Evolutionary conservation across 2,888 invertebrate species (phyloP).

Genomic region (Yponomeuta malinellus): DNA sequence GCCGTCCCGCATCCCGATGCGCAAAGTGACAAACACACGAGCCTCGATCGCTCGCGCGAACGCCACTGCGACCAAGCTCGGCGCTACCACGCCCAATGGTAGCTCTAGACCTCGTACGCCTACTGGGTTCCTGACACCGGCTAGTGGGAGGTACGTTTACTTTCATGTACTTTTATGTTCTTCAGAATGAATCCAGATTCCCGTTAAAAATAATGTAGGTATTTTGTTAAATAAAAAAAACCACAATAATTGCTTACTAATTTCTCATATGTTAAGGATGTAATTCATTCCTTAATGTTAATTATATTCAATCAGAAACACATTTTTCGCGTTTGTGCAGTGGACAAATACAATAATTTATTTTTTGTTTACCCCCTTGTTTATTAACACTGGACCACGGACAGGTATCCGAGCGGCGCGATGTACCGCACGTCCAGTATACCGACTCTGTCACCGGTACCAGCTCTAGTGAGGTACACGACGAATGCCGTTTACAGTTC

Average conservation of each 20-base stretch:
- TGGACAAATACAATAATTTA: neutral
- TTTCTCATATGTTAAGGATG: no score
- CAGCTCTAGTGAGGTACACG: constrained; percentile 82
- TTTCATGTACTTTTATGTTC: neutral
- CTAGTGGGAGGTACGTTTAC: constrained; percentile 80
- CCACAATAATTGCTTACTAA: no score
- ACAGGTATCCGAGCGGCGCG: constrained; percentile 79
- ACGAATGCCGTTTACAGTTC: constrained; percentile 24
- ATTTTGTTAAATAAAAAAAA: no score
- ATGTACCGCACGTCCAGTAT: constrained; percentile 94
- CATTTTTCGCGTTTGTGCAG: no score
- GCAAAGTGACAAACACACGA: constrained; percentile 78
- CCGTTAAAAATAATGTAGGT: neutral
- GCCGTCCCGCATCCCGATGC: constrained; percentile 88
- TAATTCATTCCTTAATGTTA: no score
- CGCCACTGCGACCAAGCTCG: constrained; percentile 76
- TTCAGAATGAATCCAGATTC: neutral
- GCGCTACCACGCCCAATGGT: constrained; percentile 76
- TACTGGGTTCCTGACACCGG: constrained; percentile 85
- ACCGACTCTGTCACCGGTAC: constrained; percentile 86
- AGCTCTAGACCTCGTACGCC: constrained; percentile 83
- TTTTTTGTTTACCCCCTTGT: neutral
- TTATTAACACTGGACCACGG: constrained; percentile 30
- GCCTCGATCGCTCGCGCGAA: constrained; percentile 74
- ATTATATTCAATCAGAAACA: no score